phyloP scores from a whole-genome alignment of 2,888 invertebrate genomes.

The Ormyrus rosae region DNA sequence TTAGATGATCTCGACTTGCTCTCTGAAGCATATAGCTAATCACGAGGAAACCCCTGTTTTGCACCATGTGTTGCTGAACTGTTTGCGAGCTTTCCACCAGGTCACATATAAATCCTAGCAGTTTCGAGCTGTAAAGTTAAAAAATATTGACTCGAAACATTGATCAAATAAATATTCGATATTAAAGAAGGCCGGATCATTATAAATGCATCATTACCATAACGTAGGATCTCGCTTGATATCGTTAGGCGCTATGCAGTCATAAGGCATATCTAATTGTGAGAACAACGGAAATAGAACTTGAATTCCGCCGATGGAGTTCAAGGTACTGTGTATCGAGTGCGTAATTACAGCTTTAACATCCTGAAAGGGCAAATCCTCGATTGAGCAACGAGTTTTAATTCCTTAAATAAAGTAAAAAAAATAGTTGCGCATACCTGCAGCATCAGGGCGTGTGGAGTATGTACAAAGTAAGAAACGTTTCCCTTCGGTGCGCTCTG shows the following conservation, averaged over 20 bases:
- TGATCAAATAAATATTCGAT: background rate
- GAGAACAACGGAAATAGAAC: conserved; percentile 98
- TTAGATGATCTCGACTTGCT: conserved; percentile 94
- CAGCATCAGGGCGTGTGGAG: conserved; percentile 99
- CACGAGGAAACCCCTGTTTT: conserved; percentile 98
- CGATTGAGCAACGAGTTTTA: background rate
- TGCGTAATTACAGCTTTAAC: conserved; percentile 99
- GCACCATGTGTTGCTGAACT: conserved; percentile 99
- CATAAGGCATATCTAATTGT: conserved; percentile 96
- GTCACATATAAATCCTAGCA: conserved; percentile 97
- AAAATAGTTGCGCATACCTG: conserved; percentile 81
- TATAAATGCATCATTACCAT: conserved; percentile 80
- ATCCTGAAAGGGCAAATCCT: conserved; percentile 81
- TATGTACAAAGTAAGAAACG: conserved; percentile 98
- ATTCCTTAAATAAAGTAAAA: conserved; percentile 21
- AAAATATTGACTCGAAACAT: background rate
- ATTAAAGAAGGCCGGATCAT: background rate
- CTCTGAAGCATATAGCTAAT: conserved; percentile 98
- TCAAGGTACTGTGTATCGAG: conserved; percentile 98
- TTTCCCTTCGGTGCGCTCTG: conserved; percentile 99
- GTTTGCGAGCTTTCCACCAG: conserved; percentile 97
- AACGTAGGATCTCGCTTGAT: conserved; percentile 91
- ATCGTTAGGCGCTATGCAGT: conserved; percentile 85
- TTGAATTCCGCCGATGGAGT: conserved; percentile 99
- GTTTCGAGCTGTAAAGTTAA: conserved; percentile 85